phyloP scores from a whole-genome alignment of 2,888 invertebrate species.

The Trissolcus japonicus region DNA sequence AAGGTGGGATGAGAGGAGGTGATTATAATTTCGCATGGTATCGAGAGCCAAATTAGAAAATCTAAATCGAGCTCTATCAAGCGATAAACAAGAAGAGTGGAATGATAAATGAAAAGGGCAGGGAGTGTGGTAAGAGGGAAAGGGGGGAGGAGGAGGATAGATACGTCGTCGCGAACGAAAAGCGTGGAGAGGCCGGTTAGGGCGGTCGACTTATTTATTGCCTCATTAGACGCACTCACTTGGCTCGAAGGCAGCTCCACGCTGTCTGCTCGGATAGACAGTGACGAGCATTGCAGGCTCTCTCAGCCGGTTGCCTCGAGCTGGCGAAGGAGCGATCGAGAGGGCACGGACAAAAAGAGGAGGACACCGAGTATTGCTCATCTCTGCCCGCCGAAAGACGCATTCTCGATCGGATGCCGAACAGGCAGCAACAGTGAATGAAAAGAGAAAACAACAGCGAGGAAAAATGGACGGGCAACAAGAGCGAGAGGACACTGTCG shows the following conservation, averaged over 20 bases:
- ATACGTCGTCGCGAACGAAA: conserved; percentile 73
- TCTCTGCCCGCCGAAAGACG: conserved; percentile 50
- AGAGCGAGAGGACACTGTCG: conserved; percentile 57
- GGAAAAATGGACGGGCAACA: conserved; percentile 45
- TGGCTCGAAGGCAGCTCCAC: conserved; percentile 75
- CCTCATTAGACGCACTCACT: conserved; percentile 76
- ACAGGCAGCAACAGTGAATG: conserved; percentile 35
- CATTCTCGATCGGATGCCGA: conserved; percentile 47
- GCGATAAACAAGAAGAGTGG: conserved; percentile 13
- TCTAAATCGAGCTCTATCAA: conserved; percentile 15
- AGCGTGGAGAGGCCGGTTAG: conserved; percentile 75
- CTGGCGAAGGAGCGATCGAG: conserved; percentile 12
- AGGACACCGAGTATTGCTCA: conserved; percentile 25
- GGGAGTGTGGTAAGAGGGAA: conserved; percentile 9
- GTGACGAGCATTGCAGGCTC: conserved; percentile 71
- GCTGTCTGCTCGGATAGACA: conserved; percentile 76
- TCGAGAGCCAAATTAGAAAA: conserved; percentile 21
- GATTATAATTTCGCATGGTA: background rate
- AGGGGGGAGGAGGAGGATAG: conserved; percentile 64
- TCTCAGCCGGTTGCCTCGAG: conserved; percentile 10
- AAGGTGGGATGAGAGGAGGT: background rate
- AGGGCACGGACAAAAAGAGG: conserved; percentile 32
- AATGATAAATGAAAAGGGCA: conserved; percentile 40
- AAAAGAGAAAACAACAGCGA: conserved; percentile 37
- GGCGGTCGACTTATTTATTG: conserved; percentile 76